Percentiles rank a stretch among this genome's conserved stretches.
phyloP scores from a whole-genome alignment of 2,113 vertebrate species.

The Chionis minor region DNA sequence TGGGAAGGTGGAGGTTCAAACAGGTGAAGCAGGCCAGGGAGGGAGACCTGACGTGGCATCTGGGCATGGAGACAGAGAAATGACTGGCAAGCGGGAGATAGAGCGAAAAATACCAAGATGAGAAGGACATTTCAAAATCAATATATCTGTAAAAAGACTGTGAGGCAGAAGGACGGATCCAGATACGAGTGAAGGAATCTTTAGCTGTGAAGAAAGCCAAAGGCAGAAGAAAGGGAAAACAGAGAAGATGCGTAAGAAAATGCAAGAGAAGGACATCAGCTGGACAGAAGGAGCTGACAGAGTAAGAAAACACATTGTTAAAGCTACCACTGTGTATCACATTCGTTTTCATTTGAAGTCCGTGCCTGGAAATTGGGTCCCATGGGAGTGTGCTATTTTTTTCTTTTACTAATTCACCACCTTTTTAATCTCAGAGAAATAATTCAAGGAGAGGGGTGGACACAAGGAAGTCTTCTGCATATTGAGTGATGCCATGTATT shows the following conservation, averaged over 20 bases:
- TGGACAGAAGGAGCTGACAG: not conserved
- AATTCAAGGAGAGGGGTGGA: not conserved
- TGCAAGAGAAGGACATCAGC: not conserved
- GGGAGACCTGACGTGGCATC: not conserved
- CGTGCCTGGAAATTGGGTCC: not conserved
- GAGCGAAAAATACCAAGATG: not conserved
- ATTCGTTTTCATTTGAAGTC: not conserved
- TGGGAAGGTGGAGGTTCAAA: not conserved
- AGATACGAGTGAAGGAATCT: not conserved
- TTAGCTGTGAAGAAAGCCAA: not conserved
- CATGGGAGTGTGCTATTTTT: not conserved
- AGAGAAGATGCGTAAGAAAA: not conserved
- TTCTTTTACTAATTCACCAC: not conserved
- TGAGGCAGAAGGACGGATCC: not conserved
- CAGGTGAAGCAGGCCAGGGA: not conserved
- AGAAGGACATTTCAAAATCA: not conserved
- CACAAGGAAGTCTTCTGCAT: not conserved
- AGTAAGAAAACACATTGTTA: not conserved
- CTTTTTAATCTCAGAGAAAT: not conserved
- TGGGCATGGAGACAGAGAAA: not conserved
- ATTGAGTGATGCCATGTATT: fast-evolving
- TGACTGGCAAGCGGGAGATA: not conserved
- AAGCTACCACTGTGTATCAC: not conserved
- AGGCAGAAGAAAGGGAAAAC: not conserved
- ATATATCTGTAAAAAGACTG: not conserved